These are phyloP conservation scores for Lymantria monacha DNA, from an alignment of 2,888 invertebrate species.

Conservation along the genomic window DNA sequence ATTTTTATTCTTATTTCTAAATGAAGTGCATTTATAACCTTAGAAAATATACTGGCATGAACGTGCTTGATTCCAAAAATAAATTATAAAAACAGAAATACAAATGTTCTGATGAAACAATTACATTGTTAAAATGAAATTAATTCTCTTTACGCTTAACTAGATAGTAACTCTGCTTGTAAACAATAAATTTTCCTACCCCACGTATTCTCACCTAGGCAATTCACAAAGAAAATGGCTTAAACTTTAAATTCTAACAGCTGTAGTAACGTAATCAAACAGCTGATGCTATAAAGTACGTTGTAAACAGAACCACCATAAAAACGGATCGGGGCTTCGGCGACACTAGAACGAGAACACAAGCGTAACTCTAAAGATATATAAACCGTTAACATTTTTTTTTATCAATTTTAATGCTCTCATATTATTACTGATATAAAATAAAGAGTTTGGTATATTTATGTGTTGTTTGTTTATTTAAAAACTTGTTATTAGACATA, in stretches of 20 bases:
- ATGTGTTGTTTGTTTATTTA: too few species aligned
- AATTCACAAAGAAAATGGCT: slow-evolving; percentile 33
- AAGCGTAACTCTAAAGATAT: slow-evolving; percentile 21
- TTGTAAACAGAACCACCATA: slow-evolving; percentile 61
- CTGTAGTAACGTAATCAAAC: slow-evolving; percentile 63
- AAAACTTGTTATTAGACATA: too few species aligned
- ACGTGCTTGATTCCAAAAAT: too few species aligned
- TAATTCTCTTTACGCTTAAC: not conserved
- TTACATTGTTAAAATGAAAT: not conserved
- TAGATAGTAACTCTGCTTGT: too few species aligned
- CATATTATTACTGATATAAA: too few species aligned
- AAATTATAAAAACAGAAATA: too few species aligned
- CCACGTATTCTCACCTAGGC: slow-evolving; percentile 32
- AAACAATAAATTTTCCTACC: slow-evolving; percentile 39
- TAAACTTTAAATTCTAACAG: slow-evolving; percentile 42
- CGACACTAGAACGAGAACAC: slow-evolving; percentile 18
- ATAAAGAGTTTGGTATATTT: too few species aligned
- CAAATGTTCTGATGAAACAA: too few species aligned
- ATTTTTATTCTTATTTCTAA: too few species aligned
- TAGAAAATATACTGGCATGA: too few species aligned
- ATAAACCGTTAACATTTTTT: slow-evolving; percentile 1
- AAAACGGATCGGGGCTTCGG: slow-evolving; percentile 48
- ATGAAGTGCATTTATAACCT: too few species aligned
- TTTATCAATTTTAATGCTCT: not conserved
- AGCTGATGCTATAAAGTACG: slow-evolving; percentile 72